These are phyloP conservation scores for Camarhynchus parvulus DNA, from an alignment of 2,113 vertebrate species.

Conservation along the genomic window DNA sequence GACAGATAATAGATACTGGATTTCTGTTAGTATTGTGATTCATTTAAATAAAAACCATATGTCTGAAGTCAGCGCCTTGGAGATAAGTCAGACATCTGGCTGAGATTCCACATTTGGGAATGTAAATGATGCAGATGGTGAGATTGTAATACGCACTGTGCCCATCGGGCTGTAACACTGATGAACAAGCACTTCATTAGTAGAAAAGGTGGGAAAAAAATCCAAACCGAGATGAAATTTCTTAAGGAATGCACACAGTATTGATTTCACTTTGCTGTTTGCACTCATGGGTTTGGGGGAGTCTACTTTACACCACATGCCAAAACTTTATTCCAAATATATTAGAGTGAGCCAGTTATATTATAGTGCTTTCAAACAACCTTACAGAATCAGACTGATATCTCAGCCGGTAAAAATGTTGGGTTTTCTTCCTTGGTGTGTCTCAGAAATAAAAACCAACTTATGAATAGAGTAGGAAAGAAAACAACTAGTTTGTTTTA, in stretches of 20 bases:
- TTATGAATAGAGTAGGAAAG: background rate
- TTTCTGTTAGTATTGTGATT: slow-evolving; percentile 44
- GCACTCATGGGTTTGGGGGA: background rate
- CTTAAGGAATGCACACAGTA: background rate
- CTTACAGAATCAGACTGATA: background rate
- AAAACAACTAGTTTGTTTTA: background rate
- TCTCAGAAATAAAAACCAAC: background rate
- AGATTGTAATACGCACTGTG: slow-evolving; percentile 14
- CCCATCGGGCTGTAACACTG: background rate
- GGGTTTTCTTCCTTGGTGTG: background rate
- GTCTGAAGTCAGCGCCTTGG: slow-evolving; percentile 14
- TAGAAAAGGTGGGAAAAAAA: background rate
- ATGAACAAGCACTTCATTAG: slow-evolving; percentile 34
- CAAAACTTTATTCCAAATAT: slow-evolving; percentile 1
- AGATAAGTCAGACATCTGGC: slow-evolving; percentile 58
- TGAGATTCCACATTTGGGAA: slow-evolving; percentile 47
- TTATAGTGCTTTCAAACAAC: background rate
- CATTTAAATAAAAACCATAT: slow-evolving; percentile 64
- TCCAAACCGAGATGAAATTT: background rate
- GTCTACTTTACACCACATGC: background rate
- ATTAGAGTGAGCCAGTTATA: background rate
- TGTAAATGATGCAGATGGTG: slow-evolving; percentile 38
- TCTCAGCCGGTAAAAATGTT: slow-evolving; percentile 12
- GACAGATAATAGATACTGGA: slow-evolving; percentile 32
- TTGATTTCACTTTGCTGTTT: background rate